A percentile compares a stretch with the other conserved stretches of the same genome.
These are phyloP conservation scores for Melanerpes formicivorus DNA, from an alignment of 2,113 vertebrate species.

Conservation along the genomic window DNA sequence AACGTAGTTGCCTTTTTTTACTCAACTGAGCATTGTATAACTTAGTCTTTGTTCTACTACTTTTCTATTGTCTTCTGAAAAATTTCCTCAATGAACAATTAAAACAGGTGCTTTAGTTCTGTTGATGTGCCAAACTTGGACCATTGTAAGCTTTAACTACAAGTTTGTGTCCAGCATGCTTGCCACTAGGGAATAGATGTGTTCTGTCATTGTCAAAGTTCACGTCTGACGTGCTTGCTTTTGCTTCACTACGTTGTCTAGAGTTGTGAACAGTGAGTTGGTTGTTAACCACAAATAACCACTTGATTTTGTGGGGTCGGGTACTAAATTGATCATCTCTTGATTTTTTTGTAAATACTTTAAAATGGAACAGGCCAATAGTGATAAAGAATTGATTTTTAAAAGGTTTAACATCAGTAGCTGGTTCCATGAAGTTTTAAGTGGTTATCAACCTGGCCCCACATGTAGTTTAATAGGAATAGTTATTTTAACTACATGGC, in stretches of 20 bases:
- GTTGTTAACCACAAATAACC: neutral
- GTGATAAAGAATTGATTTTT: neutral
- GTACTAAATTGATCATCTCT: constrained; percentile 5
- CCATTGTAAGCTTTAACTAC: constrained; percentile 42
- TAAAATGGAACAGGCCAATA: neutral
- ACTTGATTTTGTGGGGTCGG: neutral
- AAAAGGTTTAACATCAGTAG: neutral
- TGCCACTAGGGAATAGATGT: constrained; percentile 6
- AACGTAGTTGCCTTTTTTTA: constrained; percentile 68
- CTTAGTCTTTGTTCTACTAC: constrained; percentile 38
- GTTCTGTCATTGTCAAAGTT: neutral
- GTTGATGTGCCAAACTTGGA: constrained; percentile 74
- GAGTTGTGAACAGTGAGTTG: neutral
- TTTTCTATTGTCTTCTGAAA: constrained; percentile 47
- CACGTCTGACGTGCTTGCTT: neutral
- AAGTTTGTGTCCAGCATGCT: constrained; percentile 11
- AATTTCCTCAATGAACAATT: neutral
- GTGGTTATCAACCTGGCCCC: constrained; percentile 8
- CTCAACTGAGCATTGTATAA: constrained; percentile 46
- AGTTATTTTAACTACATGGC: neutral
- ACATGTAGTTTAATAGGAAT: neutral
- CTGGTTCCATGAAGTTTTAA: neutral
- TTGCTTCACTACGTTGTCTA: neutral
- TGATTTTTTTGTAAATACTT: neutral
- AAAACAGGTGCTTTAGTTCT: constrained; percentile 66